Conservation (phyloP, 2,797 vertebrate genomes). For the Gallinago stenura region DNA sequence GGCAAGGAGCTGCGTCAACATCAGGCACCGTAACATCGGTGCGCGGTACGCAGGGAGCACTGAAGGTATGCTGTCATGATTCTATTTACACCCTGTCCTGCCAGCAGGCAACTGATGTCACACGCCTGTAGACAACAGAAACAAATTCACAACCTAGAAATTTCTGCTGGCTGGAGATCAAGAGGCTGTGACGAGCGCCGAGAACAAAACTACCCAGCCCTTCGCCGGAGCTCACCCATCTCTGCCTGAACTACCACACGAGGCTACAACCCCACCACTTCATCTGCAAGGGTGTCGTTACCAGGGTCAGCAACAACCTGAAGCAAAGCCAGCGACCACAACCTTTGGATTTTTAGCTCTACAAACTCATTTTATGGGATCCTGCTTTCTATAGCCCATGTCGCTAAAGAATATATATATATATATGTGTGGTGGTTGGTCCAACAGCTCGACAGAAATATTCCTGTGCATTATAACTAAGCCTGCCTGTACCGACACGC, state of each 20-base stretch:
- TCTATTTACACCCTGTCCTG: constrained; percentile 30
- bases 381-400: background rate
- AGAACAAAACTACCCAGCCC: constrained; percentile 11
- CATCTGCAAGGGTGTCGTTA: background rate
- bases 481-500: background rate
- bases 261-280: background rate
- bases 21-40: background rate
- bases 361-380: background rate
- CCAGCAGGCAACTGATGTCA: constrained; percentile 40
- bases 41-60: background rate
- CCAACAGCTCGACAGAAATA: background rate
- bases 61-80: background rate
- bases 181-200: constrained; percentile 14
- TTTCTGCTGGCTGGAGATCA: constrained; percentile 59
- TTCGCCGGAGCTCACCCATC: background rate
- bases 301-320: background rate
- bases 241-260: background rate
- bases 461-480: background rate
- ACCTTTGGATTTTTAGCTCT: background rate
- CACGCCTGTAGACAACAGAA: constrained; percentile 13
- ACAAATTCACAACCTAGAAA: constrained; percentile 46
- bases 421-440: constrained; percentile 26
- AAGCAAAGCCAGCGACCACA: background rate
- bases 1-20: background rate
- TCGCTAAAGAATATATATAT: background rate